Base-by-base conservation (phyloP, 1,140 invertebrate species). In the Dinoponera quadriceps region DNA sequence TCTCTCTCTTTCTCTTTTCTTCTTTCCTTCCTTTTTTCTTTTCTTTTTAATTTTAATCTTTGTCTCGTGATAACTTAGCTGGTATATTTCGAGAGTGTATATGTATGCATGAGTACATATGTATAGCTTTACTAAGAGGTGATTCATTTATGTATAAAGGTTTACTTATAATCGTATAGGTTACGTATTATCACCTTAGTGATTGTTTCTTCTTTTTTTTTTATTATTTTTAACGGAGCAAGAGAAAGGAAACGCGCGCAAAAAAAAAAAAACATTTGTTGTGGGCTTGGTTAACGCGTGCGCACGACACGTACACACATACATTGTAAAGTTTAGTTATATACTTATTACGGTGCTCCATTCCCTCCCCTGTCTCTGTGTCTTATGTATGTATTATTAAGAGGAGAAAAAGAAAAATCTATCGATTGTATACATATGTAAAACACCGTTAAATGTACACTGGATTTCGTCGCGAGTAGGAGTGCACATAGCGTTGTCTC, bases 381-480 rank as follows among this genome's bases (percentile, higher is more conserved):
- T 63, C 27, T 63, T 63, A 27, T 66, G 77, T 57, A 57, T 82
- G 55, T 84, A 83, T 48, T 84, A 63, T 63, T 55, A 44, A 82
- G 63, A 69, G 66, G 66, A 66, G 81, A 33, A 33, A 1, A 33
- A 1, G 1, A 25, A 48, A 82, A 68, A 71, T 48, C 71, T 74
- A 78, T 82, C 16, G 65, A 71, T 83, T 81, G 71, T 88, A 60
- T 65, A 60, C 77, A 59, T 88, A 83, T 71, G 44, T 75, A 44
- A 63, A 87, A 71, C 51, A 74, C 60, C 33, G 60, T 69, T 72
- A 44, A 60, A 69, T 63, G 38, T 84, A 83, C 66, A 51, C 55
- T 66, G 65, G 63, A 38, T 75, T 82, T 71, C 81, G 57, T 71
- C 66, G 48, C 55, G 38, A 59, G 44, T 80, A 85, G 57, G 3